A percentile compares a stretch with the other conserved stretches of the same genome.
Evolutionary conservation across 2,113 vertebrate genomes (phyloP).

Genomic region (Lamprologus sp.): DNA sequence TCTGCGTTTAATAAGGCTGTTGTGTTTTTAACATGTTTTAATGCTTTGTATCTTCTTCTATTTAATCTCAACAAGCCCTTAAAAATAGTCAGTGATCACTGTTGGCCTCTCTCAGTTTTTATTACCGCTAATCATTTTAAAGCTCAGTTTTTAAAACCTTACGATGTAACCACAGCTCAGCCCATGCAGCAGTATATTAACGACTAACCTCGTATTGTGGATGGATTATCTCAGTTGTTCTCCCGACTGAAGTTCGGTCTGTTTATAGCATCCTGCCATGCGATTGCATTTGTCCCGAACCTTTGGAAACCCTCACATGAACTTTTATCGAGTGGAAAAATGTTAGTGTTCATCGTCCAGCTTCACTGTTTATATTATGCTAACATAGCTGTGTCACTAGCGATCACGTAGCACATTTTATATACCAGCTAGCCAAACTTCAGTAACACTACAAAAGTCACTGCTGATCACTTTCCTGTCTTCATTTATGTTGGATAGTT

Average conservation of each 20-base stretch:
- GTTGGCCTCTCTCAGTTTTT: background rate
- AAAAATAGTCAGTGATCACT: background rate
- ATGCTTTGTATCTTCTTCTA: background rate
- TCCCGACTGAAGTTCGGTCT: background rate
- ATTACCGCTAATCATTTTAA: background rate
- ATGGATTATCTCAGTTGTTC: background rate
- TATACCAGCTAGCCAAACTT: background rate
- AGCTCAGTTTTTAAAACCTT: background rate
- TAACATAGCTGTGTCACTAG: background rate
- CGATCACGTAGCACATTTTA: background rate
- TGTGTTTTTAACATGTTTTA: background rate
- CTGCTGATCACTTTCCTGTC: background rate
- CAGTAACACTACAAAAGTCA: background rate
- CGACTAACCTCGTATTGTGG: background rate
- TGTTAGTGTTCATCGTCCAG: background rate
- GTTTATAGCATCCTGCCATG: background rate
- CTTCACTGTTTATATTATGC: background rate
- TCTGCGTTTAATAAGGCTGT: background rate
- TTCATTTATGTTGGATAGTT: background rate
- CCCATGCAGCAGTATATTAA: background rate
- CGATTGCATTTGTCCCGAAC: background rate
- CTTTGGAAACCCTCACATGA: background rate
- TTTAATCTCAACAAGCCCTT: background rate
- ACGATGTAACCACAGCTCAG: background rate
- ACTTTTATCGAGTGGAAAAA: background rate